These are phyloP conservation scores for Hymenopus coronatus DNA, from an alignment of 2,888 invertebrate genomes.

Conservation along the genomic window DNA sequence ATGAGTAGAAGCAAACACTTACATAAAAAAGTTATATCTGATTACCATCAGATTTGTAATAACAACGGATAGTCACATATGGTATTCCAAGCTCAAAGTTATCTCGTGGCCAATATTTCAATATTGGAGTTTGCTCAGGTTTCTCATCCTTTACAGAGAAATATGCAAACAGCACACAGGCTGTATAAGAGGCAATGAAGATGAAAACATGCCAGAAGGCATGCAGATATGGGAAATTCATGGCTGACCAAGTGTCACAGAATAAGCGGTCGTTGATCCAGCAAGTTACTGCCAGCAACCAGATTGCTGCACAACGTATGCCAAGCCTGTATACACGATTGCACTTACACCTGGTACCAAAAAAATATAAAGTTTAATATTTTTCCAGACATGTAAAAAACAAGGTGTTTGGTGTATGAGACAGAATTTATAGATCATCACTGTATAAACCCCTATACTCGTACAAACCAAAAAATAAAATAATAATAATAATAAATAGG, in stretches of 20 bases:
- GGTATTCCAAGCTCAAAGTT: constrained; percentile 76
- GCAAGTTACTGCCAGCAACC: constrained; percentile 68
- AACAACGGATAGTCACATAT: constrained; percentile 58
- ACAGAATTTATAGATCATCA: too few relatives aligned
- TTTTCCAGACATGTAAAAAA: too few relatives aligned
- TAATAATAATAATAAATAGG: too few relatives aligned
- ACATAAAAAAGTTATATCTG: constrained; percentile 13
- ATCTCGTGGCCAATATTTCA: constrained; percentile 75
- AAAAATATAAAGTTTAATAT: neutral
- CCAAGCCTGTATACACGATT: constrained; percentile 69
- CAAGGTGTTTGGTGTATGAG: too few relatives aligned
- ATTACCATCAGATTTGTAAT: constrained; percentile 27
- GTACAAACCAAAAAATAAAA: too few relatives aligned
- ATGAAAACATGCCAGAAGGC: constrained; percentile 81
- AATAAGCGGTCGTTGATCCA: constrained; percentile 77
- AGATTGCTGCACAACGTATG: constrained; percentile 64
- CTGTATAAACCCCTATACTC: too few relatives aligned
- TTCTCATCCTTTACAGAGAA: constrained; percentile 71
- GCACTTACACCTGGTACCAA: constrained; percentile 47
- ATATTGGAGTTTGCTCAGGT: constrained; percentile 65
- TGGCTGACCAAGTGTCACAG: constrained; percentile 73
- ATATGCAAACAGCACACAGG: constrained; percentile 74
- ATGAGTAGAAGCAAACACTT: neutral
- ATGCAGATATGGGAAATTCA: constrained; percentile 79
- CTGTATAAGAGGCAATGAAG: constrained; percentile 74